Percentiles rank a stretch among this genome's conserved stretches.
Evolutionary conservation across 2,113 vertebrate species (phyloP).

Genomic region (Plecotus auritus): DNA sequence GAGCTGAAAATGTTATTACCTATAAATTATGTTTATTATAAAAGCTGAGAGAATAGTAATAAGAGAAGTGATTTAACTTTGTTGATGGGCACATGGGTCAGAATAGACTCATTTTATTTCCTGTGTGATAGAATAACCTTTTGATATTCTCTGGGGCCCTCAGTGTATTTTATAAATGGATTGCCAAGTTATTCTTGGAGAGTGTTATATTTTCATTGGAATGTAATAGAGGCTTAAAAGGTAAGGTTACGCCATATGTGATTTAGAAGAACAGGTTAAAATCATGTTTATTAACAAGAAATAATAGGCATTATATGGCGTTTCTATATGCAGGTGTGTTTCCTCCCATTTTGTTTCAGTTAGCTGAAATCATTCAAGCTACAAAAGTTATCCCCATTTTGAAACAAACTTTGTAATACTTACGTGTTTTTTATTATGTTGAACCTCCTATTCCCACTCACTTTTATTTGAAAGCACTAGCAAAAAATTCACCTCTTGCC

Average conservation of each 20-base stretch:
- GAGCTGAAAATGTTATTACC: neutral
- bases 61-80: conserved; percentile 28
- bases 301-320: neutral
- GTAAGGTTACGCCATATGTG: neutral
- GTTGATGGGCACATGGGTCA: conserved; percentile 4
- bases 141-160: neutral
- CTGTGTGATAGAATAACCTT: neutral
- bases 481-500: neutral
- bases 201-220: conserved; percentile 27
- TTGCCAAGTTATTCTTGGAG: conserved; percentile 19
- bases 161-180: conserved; percentile 38
- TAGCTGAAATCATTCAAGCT: conserved; percentile 16
- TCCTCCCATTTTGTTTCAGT: conserved; percentile 32
- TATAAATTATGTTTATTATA: conserved; percentile 8
- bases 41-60: conserved; percentile 27
- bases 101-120: conserved; percentile 42
- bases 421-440: neutral
- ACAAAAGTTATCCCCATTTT: conserved; percentile 23
- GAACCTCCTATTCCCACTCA: neutral
- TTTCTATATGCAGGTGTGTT: neutral
- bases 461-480: conserved; percentile 27
- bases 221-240: conserved; percentile 22
- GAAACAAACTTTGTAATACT: neutral
- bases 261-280: conserved; percentile 50
- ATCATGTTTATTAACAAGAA: conserved; percentile 30